Evolutionary conservation across 2,113 vertebrate species (phyloP).

Genomic region (Psophia crepitans): DNA sequence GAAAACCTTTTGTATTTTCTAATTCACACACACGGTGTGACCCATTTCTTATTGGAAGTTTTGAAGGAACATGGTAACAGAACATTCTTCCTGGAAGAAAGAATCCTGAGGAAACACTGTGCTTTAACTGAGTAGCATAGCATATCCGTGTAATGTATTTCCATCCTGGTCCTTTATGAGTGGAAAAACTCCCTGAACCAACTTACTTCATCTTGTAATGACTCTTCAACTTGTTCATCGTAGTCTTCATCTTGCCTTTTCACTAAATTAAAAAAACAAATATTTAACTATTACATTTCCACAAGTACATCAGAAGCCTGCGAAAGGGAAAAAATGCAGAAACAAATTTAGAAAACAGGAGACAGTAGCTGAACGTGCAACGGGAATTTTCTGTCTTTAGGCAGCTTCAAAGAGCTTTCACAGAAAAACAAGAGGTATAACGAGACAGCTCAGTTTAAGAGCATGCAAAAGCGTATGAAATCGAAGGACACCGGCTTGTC

Average conservation of each 20-base stretch:
- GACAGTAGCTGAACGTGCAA: background rate
- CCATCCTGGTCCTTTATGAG: background rate
- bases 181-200: background rate
- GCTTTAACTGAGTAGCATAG: background rate
- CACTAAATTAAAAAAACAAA: slow-evolving; percentile 76
- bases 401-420: background rate
- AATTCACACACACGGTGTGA: background rate
- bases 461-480: background rate
- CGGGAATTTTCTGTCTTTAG: background rate
- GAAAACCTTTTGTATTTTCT: background rate
- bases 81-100: background rate
- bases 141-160: background rate
- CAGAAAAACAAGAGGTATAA: background rate
- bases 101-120: background rate
- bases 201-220: slow-evolving; percentile 93
- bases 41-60: background rate
- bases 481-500: background rate
- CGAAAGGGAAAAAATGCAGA: background rate
- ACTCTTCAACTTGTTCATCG: slow-evolving; percentile 96
- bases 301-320: background rate
- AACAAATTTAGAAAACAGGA: background rate
- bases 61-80: background rate
- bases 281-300: background rate
- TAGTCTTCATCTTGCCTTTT: slow-evolving; percentile 99
- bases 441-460: background rate